Conservation (phyloP, 1,140 invertebrate species). For the Coelopa frigida region DNA sequence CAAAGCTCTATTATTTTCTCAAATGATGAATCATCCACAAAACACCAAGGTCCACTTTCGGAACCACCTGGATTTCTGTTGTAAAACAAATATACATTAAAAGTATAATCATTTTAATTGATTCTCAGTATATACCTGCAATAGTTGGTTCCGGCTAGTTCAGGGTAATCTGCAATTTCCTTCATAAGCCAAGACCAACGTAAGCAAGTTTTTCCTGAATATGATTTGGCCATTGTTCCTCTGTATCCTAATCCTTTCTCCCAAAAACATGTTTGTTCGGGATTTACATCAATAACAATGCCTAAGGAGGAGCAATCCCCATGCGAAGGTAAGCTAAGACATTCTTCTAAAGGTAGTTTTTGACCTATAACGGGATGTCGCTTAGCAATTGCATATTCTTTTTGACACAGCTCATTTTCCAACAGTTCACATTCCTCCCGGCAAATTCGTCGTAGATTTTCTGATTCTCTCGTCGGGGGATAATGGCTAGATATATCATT, state of each 20-base stretch:
- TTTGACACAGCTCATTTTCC: slow-evolving; percentile 82
- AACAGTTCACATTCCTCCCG: slow-evolving; percentile 83
- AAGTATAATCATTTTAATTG: not conserved
- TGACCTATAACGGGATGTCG: slow-evolving; percentile 79
- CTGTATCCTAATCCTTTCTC: slow-evolving; percentile 74
- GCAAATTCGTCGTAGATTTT: slow-evolving; percentile 69
- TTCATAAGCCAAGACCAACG: slow-evolving; percentile 76
- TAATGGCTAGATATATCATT: slow-evolving; percentile 38
- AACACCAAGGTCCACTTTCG: slow-evolving; percentile 85
- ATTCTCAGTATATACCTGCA: slow-evolving; percentile 52
- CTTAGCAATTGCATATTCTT: slow-evolving; percentile 90
- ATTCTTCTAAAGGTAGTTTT: slow-evolving; percentile 76
- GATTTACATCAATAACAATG: slow-evolving; percentile 59
- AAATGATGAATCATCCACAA: slow-evolving; percentile 59
- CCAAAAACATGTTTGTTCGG: slow-evolving; percentile 76
- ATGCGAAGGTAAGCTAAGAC: slow-evolving; percentile 70
- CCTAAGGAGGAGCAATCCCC: slow-evolving; percentile 81
- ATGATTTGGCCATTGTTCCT: slow-evolving; percentile 65
- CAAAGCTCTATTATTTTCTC: slow-evolving; percentile 63
- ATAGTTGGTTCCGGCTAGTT: slow-evolving; percentile 80
- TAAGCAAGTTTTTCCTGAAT: slow-evolving; percentile 66
- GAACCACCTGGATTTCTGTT: slow-evolving; percentile 74
- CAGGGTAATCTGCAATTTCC: slow-evolving; percentile 67
- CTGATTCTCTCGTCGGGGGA: slow-evolving; percentile 47
- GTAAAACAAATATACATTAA: slow-evolving; percentile 1